Evolutionary conservation across 2,113 vertebrate genomes (phyloP), one percentile per base, ranked within the genome.

Genomic region (Archocentrus centrarchus): DNA sequence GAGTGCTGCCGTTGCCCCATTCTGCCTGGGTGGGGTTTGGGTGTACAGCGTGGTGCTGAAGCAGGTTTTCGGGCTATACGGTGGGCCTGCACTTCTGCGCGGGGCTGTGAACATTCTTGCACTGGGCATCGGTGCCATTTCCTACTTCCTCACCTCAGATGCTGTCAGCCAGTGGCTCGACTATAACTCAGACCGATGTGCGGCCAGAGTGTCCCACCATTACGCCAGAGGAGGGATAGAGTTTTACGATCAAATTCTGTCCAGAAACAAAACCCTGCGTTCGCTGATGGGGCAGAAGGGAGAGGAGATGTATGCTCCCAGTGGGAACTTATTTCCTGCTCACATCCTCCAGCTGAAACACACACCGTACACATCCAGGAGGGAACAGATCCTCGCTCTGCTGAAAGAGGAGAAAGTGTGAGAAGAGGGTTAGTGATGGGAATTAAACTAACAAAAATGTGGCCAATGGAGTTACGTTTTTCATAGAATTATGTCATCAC

Each of bases 181-280:
- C 93, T 97, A 95, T 62, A 94, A 82, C 82, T 93, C 96, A 1
- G 98, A 99, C 94, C 94, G 82, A 0, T 93, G 24, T 3, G 96
- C 96, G 0, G 98, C 98, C 0, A 37, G 90, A 4, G 55, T 99
- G 79, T 98, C 98, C 10, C 32, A 58, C 7, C 92, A 94, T 66
- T 99, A 98, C 0, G 96, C 97, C 81, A 93, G 57, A 24, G 98
- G 98, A 6, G 98, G 97, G 3, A 93, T 98, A 14, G 97, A 99
- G 91, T 99, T 99, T 93, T 99, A 99, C 4, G 95, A 98, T 75
- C 97, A 98, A 93, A 94, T 98, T 82, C 89, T 99, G 80, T 93
- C 88, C 1, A 94, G 96, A 75, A 99, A 99, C 89, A 94, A 93
- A 87, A 95, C 91, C 15, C 90, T 98, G 58, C 97, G 97, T 60